A percentile compares a stretch with the other conserved stretches of the same genome.
phyloP scores from a whole-genome alignment of 2,888 invertebrate species.

The Dryocosmus kuriphilus region DNA sequence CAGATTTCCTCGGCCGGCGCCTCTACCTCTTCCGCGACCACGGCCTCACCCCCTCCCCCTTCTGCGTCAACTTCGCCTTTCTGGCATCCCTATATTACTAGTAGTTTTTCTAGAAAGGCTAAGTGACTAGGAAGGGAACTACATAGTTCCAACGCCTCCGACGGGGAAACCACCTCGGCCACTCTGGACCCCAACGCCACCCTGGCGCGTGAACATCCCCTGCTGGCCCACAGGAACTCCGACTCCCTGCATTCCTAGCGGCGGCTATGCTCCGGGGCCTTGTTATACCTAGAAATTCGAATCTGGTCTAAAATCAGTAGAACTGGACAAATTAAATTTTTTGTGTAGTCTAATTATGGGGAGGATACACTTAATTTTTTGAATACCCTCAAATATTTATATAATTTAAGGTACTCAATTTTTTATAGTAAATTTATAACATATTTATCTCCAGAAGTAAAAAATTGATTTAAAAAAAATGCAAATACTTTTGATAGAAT shows the following conservation, averaged over 20 bases:
- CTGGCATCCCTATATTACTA: slow-evolving; percentile 93
- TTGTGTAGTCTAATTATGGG: not conserved
- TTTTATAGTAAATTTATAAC: too few relatives aligned
- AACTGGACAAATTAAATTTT: not conserved
- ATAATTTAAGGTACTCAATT: too few relatives aligned
- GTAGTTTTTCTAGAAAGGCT: slow-evolving; percentile 94
- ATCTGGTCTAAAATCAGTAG: not conserved
- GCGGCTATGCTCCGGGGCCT: slow-evolving; percentile 67
- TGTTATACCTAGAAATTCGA: slow-evolving; percentile 71
- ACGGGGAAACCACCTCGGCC: slow-evolving; percentile 86
- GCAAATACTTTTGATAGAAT: too few relatives aligned
- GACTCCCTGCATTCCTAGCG: slow-evolving; percentile 71
- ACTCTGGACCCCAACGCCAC: slow-evolving; percentile 60
- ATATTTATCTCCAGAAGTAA: too few relatives aligned
- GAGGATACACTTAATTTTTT: not conserved
- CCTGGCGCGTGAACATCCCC: slow-evolving; percentile 73
- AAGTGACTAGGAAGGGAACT: slow-evolving; percentile 89
- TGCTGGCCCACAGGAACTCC: slow-evolving; percentile 70
- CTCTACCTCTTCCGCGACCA: slow-evolving; percentile 88
- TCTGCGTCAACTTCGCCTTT: slow-evolving; percentile 92
- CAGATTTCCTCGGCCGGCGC: slow-evolving; percentile 78
- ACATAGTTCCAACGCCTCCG: slow-evolving; percentile 76
- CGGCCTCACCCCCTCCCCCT: slow-evolving; percentile 89
- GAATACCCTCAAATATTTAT: not conserved
- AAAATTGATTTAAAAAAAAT: too few relatives aligned